phyloP scores from a whole-genome alignment of 1,140 invertebrate species.

The Centruroides sculpturatus region DNA sequence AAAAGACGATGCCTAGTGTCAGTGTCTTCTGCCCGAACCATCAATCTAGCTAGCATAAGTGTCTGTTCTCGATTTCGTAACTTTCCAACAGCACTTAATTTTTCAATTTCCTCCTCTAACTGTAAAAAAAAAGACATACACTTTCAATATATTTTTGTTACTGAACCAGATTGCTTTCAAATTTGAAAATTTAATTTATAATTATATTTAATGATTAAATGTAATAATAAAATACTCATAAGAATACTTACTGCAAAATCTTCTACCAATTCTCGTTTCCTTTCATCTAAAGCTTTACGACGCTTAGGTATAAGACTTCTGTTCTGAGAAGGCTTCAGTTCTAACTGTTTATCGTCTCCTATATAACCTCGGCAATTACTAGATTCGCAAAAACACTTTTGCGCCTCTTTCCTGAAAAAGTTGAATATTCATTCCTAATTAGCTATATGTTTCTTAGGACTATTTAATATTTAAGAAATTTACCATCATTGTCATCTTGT shows the following conservation, averaged over 20 bases:
- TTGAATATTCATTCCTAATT: too few species aligned
- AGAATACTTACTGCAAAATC: constrained; percentile 21
- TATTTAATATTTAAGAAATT: too few species aligned
- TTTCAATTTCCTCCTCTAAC: constrained; percentile 39
- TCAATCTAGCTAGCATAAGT: constrained; percentile 67
- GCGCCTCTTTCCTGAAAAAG: constrained; percentile 62
- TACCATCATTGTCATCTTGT: too few species aligned
- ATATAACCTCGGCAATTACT: constrained; percentile 82
- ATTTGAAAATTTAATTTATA: too few species aligned
- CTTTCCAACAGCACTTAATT: constrained; percentile 47
- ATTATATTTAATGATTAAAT: too few species aligned
- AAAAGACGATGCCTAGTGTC: constrained; percentile 48
- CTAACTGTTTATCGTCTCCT: constrained; percentile 39
- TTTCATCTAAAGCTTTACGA: constrained; percentile 3
- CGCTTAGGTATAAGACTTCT: neutral
- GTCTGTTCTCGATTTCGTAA: constrained; percentile 78
- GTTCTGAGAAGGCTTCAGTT: neutral
- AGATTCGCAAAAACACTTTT: constrained; percentile 84
- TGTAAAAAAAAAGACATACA: neutral
- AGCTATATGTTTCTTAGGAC: too few species aligned
- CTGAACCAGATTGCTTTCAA: too few species aligned
- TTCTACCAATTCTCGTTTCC: constrained; percentile 10
- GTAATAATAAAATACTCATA: neutral
- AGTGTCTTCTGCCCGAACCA: constrained; percentile 74
- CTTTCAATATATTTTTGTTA: too few species aligned